Conservation (phyloP, 2,888 invertebrate genomes). For the Sphaerolaimus hirsutus region DNA sequence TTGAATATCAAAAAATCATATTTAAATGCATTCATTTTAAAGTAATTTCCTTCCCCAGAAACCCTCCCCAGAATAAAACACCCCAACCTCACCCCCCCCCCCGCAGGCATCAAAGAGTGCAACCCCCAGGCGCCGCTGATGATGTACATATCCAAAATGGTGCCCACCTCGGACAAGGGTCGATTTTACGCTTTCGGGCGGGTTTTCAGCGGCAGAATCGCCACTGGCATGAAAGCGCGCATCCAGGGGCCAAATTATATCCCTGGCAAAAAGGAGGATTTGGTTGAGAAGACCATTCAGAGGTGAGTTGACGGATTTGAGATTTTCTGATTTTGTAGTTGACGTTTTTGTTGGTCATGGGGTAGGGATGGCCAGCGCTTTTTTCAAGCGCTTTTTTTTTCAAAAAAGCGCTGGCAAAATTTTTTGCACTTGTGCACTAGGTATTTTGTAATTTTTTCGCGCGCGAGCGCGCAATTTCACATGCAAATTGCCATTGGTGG, state of each 20-base stretch:
- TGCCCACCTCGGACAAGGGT: slow-evolving; percentile 96
- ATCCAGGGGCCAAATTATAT: slow-evolving; percentile 97
- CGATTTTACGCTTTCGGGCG: slow-evolving; percentile 99
- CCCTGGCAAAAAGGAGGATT: slow-evolving; percentile 94
- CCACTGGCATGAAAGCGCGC: slow-evolving; percentile 43
- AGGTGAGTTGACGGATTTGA: slow-evolving; percentile 27
- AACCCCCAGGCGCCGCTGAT: slow-evolving; percentile 89
- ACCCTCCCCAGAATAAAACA: too few relatives aligned
- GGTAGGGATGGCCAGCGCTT: too few relatives aligned
- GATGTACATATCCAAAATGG: slow-evolving; percentile 99
- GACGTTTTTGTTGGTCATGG: neutral
- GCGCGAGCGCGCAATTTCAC: too few relatives aligned
- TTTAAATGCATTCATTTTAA: too few relatives aligned
- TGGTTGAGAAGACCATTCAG: slow-evolving; percentile 95
- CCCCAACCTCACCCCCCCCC: slow-evolving; percentile 1
- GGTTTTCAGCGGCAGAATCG: slow-evolving; percentile 77
- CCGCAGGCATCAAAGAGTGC: slow-evolving; percentile 45
- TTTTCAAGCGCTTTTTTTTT: too few relatives aligned
- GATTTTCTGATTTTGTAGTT: neutral
- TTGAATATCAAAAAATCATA: too few relatives aligned
- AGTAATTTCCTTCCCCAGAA: too few relatives aligned
- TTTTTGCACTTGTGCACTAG: too few relatives aligned
- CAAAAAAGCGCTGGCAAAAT: too few relatives aligned
- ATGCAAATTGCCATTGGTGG: too few relatives aligned
- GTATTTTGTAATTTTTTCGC: too few relatives aligned